Evolutionary conservation across 2,113 vertebrate species (phyloP).

Genomic region (Thinocorus orbignyianus): DNA sequence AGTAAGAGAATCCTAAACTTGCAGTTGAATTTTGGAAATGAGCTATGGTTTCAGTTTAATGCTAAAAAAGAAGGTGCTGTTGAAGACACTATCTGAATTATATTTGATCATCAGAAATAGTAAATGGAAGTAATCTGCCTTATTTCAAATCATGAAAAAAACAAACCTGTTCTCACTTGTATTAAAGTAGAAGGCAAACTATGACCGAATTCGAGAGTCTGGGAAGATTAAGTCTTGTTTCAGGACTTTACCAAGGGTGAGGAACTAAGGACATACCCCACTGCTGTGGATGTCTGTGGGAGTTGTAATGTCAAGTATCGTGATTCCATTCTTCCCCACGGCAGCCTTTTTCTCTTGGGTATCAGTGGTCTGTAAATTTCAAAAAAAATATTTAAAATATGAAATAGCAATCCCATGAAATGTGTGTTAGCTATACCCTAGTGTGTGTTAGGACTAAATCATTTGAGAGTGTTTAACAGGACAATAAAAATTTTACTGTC

Average conservation of each 20-base stretch:
- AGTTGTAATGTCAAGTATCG: not conserved
- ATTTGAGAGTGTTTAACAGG: not conserved
- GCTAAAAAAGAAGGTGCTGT: not conserved
- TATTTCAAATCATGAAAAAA: not conserved
- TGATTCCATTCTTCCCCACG: not conserved
- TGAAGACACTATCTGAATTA: not conserved
- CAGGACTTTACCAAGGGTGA: not conserved
- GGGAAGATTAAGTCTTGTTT: not conserved
- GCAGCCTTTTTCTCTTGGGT: not conserved
- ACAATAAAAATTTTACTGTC: not conserved
- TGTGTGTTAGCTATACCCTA: not conserved
- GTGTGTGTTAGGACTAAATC: not conserved
- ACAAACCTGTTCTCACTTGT: not conserved
- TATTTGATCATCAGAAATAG: not conserved
- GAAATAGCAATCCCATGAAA: not conserved
- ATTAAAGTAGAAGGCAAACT: not conserved
- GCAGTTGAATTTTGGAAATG: not conserved
- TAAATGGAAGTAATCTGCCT: not conserved
- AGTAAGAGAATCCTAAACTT: not conserved
- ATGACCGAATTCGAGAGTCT: not conserved
- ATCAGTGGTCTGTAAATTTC: not conserved
- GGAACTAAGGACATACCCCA: not conserved
- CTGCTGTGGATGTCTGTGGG: accelerated
- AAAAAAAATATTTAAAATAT: not conserved
- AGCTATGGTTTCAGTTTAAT: not conserved